Conservation (phyloP, 2,888 invertebrate species). For the Enchytraeus crypticus region DNA sequence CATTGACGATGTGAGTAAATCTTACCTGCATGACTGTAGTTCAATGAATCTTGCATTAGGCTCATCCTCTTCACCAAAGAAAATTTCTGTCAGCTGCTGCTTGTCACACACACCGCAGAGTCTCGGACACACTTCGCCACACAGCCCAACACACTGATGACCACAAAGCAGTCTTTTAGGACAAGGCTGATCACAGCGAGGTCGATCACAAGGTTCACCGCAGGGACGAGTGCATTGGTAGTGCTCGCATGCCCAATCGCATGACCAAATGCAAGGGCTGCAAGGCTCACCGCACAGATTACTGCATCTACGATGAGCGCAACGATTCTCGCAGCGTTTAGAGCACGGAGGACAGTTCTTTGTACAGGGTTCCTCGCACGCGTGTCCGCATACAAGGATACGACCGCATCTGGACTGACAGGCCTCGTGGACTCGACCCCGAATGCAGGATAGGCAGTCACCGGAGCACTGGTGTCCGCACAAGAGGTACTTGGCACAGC, state of each 20-base stretch:
- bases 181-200: conserved; percentile 43
- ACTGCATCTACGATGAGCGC: conserved; percentile 37
- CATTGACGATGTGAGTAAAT: too few species aligned
- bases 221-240: conserved; percentile 40
- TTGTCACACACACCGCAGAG: conserved; percentile 56
- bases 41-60: too few species aligned
- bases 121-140: conserved; percentile 63
- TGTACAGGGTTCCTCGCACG: conserved; percentile 45
- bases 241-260: conserved; percentile 42
- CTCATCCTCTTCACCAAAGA: too few species aligned
- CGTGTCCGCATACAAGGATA: conserved; percentile 50
- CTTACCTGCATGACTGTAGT: too few species aligned
- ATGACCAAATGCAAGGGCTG: conserved; percentile 41
- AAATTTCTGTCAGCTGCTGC: conserved; percentile 38
- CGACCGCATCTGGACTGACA: conserved; percentile 56
- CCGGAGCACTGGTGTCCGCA: conserved; percentile 36
- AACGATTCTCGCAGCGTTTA: conserved; percentile 41
- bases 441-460: conserved; percentile 52
- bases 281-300: conserved; percentile 37
- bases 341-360: conserved; percentile 45
- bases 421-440: conserved; percentile 57
- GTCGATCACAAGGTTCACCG: conserved; percentile 44
- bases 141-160: conserved; percentile 60
- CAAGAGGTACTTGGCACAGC: conserved; percentile 27
- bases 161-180: conserved; percentile 36